These are phyloP conservation scores for Erinaceus europaeus DNA, from an alignment of 2,113 vertebrate genomes.

Conservation along the genomic window DNA sequence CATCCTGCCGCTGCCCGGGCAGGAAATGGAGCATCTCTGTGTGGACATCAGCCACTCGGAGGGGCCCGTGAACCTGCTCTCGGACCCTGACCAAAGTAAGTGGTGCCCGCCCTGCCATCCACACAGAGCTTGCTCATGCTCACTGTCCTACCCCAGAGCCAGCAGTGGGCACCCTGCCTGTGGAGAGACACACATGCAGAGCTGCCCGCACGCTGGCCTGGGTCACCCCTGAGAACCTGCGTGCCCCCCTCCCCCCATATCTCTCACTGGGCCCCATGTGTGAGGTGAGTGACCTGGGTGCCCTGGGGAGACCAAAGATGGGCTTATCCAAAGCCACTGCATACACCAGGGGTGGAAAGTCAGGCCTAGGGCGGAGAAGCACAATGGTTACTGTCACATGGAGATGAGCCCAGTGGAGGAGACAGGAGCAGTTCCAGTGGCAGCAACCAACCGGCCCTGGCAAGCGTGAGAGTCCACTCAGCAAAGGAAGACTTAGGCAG, in stretches of 20 bases:
- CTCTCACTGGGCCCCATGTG: background rate
- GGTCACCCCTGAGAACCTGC: no score
- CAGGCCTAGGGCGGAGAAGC: background rate
- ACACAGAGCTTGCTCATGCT: background rate
- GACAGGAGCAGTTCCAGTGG: background rate
- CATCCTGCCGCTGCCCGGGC: conserved; percentile 55
- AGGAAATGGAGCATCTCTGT: conserved; percentile 49
- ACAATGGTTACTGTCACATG: background rate
- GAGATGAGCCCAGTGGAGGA: background rate
- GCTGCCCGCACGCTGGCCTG: rapidly evolving
- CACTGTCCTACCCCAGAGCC: background rate
- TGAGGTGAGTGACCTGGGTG: background rate
- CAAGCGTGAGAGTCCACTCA: background rate
- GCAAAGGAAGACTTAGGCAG: background rate
- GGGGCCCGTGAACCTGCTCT: conserved; percentile 56
- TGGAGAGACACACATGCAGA: background rate
- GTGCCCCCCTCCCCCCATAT: no score
- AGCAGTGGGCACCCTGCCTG: background rate
- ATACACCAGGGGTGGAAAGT: background rate
- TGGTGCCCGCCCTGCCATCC: background rate
- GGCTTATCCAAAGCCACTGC: background rate
- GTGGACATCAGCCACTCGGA: conserved; percentile 47
- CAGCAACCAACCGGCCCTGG: background rate
- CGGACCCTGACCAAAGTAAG: conserved; percentile 79
- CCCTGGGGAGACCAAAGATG: background rate